phyloP scores from a whole-genome alignment of 2,113 vertebrate species.

The Chloroceryle aenea region DNA sequence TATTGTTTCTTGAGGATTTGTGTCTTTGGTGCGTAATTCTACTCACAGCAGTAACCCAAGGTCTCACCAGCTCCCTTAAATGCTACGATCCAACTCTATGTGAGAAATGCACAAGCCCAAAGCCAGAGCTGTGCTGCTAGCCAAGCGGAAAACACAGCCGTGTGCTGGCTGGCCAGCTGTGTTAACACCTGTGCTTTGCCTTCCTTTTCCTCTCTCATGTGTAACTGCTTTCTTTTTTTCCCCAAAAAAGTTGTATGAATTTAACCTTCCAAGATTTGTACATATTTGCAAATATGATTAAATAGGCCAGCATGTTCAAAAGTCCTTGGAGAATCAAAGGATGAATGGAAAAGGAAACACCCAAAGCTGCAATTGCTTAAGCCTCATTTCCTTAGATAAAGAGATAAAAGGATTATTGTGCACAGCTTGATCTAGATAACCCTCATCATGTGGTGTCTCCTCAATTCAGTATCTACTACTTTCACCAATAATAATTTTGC shows the following conservation, averaged over 20 bases:
- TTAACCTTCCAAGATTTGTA: neutral
- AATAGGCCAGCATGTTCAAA: neutral
- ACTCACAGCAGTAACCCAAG: neutral
- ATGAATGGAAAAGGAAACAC: neutral
- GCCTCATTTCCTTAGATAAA: conserved; percentile 6
- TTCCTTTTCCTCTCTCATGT: neutral
- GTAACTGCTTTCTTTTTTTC: neutral
- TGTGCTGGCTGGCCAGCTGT: neutral
- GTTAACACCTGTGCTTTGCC: neutral
- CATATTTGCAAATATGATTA: neutral
- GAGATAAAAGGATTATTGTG: conserved; percentile 14
- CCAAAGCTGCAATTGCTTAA: neutral
- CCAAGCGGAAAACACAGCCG: neutral
- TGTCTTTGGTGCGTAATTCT: neutral
- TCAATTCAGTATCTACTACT: neutral
- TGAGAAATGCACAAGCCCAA: neutral
- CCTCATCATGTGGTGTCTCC: no score
- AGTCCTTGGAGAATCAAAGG: neutral
- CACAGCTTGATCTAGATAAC: neutral
- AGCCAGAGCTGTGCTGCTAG: neutral
- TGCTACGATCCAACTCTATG: neutral
- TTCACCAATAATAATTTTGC: neutral
- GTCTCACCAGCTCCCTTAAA: rapidly evolving
- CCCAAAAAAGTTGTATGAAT: rapidly evolving
- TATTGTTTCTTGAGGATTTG: neutral